Evolutionary conservation across 1,140 invertebrate genomes (phyloP), one percentile per base, ranked within the genome.

Genomic region (Varroa destructor): DNA sequence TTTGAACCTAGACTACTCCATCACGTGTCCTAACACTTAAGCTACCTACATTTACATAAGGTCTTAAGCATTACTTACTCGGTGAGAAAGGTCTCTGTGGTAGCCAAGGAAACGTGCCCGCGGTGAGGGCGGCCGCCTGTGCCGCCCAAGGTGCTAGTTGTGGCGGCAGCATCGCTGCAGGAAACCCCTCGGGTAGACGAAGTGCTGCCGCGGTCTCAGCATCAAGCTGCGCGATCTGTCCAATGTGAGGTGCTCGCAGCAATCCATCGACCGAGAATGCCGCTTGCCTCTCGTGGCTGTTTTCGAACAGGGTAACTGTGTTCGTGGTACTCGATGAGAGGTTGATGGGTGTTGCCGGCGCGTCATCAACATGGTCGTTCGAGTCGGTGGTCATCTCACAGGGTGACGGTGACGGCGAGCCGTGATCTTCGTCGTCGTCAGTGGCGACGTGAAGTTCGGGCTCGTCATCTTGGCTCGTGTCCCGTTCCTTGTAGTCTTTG

Each of bases 91-190:
- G 37, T 67, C 61, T 40, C 37, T 67, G 61, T 14, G 61, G 61
- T 12, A 67, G 61, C 61, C 61, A 67, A 67, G 61, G 61, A 37
- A 67, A 67, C 14, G 61, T 67, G 2, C 61, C 61, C 12, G 61
- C 61, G 40, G 61, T 67, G 40, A 67, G 36, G 10, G 61, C 61
- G 40, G 61, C 61, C 40, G 61, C 61, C 61, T 67, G 61, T 14
- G 61, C 61, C 36, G 61, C 61, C 61, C 61, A 67, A 67, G 61
- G 61, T 46, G 61, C 61, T 12, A 67, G 61, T 5, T 67, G 40
- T 46, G 61, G 61, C 3, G 61, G 61, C 40, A 67, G 46, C 61
- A 67, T 67, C 37, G 61, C 40, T 12, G 14, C 46, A 37, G 61
- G 61, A 8, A 67, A 67, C 14, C 61, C 61, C 46, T 67, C 61